A percentile compares a stretch with the other conserved stretches of the same genome.
Conservation (phyloP, 2,888 invertebrate species). For the Mesorhabditis belari region DNA sequence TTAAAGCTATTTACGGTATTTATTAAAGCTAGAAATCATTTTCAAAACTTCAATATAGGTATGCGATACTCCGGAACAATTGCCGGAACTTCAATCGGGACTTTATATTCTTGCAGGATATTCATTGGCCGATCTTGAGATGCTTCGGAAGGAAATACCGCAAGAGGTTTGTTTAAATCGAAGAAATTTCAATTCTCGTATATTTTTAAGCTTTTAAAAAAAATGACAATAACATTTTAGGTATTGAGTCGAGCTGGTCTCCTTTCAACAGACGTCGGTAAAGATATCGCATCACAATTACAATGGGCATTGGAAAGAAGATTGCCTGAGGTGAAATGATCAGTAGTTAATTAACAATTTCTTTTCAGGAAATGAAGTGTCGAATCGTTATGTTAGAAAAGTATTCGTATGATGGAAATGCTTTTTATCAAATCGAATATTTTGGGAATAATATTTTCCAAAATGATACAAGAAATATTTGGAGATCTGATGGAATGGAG, state of each 20-base stretch:
- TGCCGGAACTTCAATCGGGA: constrained; percentile 28
- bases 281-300: constrained; percentile 42
- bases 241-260: constrained; percentile 39
- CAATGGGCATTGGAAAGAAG: constrained; percentile 44
- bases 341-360: not conserved
- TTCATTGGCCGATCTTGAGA: constrained; percentile 34
- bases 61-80: constrained; percentile 38
- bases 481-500: constrained; percentile 45
- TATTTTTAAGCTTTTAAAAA: not conserved
- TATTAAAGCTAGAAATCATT: no score
- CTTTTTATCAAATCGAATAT: constrained; percentile 45
- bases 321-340: constrained; percentile 21
- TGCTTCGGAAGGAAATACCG: constrained; percentile 37
- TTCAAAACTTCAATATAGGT: no score
- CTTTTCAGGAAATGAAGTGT: constrained; percentile 29
- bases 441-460: constrained; percentile 35
- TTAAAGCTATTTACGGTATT: no score
- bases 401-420: constrained; percentile 26
- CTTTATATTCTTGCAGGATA: constrained; percentile 44
- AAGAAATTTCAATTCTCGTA: not conserved
- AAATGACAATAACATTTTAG: not conserved
- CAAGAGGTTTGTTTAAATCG: constrained; percentile 3
- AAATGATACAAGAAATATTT: constrained; percentile 35
- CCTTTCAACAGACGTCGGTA: constrained; percentile 21
- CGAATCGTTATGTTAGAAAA: constrained; percentile 39